Conservation (phyloP, 2,797 vertebrate genomes). For the Lacerta bilineata region DNA sequence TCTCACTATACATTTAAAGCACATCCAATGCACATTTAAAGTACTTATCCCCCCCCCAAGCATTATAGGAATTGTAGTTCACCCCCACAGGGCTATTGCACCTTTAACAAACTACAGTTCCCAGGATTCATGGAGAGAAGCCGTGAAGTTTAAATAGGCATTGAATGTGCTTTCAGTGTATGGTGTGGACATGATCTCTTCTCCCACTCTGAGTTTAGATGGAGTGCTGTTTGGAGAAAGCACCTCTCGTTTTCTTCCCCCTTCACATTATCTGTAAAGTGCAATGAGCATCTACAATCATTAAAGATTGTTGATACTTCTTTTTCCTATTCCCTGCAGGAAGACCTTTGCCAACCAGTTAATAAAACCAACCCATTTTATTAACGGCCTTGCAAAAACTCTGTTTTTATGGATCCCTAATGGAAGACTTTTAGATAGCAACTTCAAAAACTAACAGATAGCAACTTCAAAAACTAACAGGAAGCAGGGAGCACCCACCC, state of each 20-base stretch:
- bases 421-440: conserved; percentile 1
- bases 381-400: not conserved
- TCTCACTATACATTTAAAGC: not conserved
- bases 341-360: not conserved
- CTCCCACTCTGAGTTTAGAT: not conserved
- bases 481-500: not conserved
- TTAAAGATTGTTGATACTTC: not conserved
- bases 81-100: too few species aligned
- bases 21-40: too few species aligned
- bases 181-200: too few species aligned
- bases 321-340: not conserved
- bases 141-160: too few species aligned
- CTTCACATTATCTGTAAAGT: not conserved
- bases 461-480: not conserved
- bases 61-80: too few species aligned
- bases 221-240: not conserved
- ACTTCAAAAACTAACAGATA: not conserved
- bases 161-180: too few species aligned
- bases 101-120: too few species aligned
- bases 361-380: not conserved
- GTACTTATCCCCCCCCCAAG: too few species aligned
- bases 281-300: too few species aligned
- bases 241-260: too few species aligned
- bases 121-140: too few species aligned
- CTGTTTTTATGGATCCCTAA: not conserved